phyloP scores from a whole-genome alignment of 2,888 invertebrate genomes.

The Nemapogon koenigi region DNA sequence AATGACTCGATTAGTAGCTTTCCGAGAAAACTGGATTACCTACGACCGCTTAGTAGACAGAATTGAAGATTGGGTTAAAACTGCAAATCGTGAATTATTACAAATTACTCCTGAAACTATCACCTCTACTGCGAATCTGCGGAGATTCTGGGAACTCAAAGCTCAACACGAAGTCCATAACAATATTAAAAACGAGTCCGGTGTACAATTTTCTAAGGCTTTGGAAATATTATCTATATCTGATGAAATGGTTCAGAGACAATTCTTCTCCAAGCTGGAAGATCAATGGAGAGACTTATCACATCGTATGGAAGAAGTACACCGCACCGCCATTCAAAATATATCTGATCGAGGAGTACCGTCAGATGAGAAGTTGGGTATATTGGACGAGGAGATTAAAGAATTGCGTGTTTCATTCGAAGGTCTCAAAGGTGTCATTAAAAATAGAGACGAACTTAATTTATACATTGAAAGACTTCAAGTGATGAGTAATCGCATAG shows the following conservation, averaged over 20 bases:
- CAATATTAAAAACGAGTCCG: conserved; percentile 75
- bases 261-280: conserved; percentile 79
- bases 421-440: conserved; percentile 78
- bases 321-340: conserved; percentile 71
- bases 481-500: conserved; percentile 76
- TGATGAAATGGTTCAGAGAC: conserved; percentile 82
- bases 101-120: conserved; percentile 70
- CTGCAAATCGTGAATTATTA: conserved; percentile 74
- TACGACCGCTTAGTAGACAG: conserved; percentile 77
- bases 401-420: conserved; percentile 75
- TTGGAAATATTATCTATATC: conserved; percentile 81
- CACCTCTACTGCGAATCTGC: conserved; percentile 73
- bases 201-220: conserved; percentile 77
- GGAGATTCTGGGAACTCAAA: conserved; percentile 88
- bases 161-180: conserved; percentile 87
- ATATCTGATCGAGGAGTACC: conserved; percentile 78
- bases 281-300: conserved; percentile 77
- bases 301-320: conserved; percentile 69
- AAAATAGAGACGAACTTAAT: conserved; percentile 82
- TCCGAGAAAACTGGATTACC: conserved; percentile 78
- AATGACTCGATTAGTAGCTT: conserved; percentile 73
- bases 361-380: conserved; percentile 74
- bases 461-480: conserved; percentile 83
- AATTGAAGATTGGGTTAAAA: conserved; percentile 78
- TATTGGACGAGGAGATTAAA: conserved; percentile 78